Evolutionary conservation across 2,888 invertebrate genomes (phyloP), one percentile per base, ranked within the genome.

Genomic region (Platypus cylindrus): DNA sequence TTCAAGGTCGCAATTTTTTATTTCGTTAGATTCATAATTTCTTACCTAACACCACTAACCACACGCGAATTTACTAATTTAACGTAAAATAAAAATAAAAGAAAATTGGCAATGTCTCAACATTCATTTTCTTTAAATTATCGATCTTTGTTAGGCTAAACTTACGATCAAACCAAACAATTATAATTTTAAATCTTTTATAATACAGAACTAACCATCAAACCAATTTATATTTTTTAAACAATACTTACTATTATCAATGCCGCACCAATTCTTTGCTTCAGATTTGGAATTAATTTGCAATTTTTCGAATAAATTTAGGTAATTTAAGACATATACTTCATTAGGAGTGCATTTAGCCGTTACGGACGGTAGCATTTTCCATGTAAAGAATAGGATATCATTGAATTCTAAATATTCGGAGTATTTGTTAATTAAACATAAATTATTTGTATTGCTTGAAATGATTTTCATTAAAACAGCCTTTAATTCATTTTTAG

Each of bases 361-460:
- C 30, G 68, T 76, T 54, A 67, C 60, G 48, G 62, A 59, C 9
- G 70, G 68, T 48, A 78, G 52, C 34, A 69, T 7, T 54, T 71
- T 71, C 64, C 86, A 78, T 1, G 76, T 73, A 53, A 75, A 71
- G 53, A 75, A 81, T 40, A 85, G 65, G 12, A 86, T 71, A 56
- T 90, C 89, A 45, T 76, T 70, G 55, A 77, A 81, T 37, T 72
- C 67, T 0, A 78, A 65, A 55, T 78, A 82, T 58, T 84, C 82
- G 52, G 80, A 76, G 53, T 83, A 83, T 46, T 78, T 71, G 8
- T 66, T 60, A 41, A 86, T 71, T 1, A 78, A 63, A 17, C 67
- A 62, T 1, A 65, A 56, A 58, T 75, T 78, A 16, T 74, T 68
- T 30, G 67, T 61, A 28, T 75, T 72, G 1, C 69, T 63, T 18